Conservation (phyloP, 2,797 vertebrate genomes). For the Telmatherina bonti region DNA sequence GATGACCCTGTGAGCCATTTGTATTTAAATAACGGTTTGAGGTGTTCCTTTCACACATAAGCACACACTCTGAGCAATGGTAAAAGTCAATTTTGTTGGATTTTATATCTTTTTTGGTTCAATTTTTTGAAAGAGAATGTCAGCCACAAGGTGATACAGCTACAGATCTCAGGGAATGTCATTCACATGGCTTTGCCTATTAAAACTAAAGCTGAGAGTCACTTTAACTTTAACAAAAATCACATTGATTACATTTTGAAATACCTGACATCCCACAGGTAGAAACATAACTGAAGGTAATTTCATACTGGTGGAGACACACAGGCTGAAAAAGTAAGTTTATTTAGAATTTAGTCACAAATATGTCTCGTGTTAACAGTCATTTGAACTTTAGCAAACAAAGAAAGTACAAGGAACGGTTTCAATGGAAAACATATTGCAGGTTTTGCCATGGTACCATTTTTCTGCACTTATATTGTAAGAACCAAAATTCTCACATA, state of each 20-base stretch:
- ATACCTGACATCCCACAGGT: conserved; percentile 34
- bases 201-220: conserved; percentile 38
- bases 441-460: neutral
- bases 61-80: neutral
- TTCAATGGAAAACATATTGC: neutral
- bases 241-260: conserved; percentile 47
- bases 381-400: conserved; percentile 12
- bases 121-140: conserved; percentile 56
- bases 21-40: conserved; percentile 3
- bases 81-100: neutral
- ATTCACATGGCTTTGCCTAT: conserved; percentile 63
- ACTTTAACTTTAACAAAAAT: conserved; percentile 50
- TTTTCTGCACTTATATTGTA: conserved; percentile 18
- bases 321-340: conserved; percentile 5
- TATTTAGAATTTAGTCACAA: conserved; percentile 21
- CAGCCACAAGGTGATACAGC: conserved; percentile 46
- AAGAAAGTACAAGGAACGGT: neutral
- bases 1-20: conserved; percentile 5
- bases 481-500: conserved; percentile 45
- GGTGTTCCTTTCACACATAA: no score
- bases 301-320: conserved; percentile 16
- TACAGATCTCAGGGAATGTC: conserved; percentile 15
- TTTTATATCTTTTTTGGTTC: conserved; percentile 11
- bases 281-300: conserved; percentile 54
- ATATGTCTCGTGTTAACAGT: conserved; percentile 32